Evolutionary conservation across 2,113 vertebrate genomes (phyloP), one percentile per base, ranked within the genome.

Genomic region (Probosciger aterrimus): DNA sequence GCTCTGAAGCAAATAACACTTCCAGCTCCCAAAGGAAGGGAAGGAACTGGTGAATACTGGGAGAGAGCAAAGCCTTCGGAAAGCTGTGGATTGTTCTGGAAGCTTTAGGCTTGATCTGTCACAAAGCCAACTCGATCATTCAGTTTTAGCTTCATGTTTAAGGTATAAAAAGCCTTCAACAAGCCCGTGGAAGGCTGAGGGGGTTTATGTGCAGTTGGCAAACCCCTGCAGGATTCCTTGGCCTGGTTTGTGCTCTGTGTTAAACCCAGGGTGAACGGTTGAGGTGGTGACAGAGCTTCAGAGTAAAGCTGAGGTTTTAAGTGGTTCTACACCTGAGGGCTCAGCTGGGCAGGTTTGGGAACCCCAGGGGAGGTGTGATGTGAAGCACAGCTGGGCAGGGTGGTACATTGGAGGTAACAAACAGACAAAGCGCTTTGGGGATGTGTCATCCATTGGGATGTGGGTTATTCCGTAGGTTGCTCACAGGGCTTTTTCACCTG

Each of bases 381-480:
- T 31, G 0, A 65, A 31, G 17, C 20, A 10, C 46, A 69, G 22
- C 6, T 3, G 31, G 46, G 1, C 14, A 5, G n/a, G 37, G 28
- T 17, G 24, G 3, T 4, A 1, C 0, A 5, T 7, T 4, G 3
- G 16, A 27, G 49, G 28, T 57, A 25, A 20, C 11, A 6, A 20
- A 5, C 9, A 27, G 59, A 28, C 1, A 3, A 24, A 47, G 12
- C 9, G 2, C 7, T 18, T 19, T 8, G 44, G 49, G 12, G 14
- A 23, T 17, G 10, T 10, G 18, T 23, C 1, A 9, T 11, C 4
- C 23, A 11, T 23, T 41, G 4, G 11, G 4, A 11, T 17, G 50
- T 14, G 39, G 82, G 39, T 59, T 23, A 2, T 23, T 27, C n/a
- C 9, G 7, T 8, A 0, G 0, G 35, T 37, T 1, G 0, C 15